Evolutionary conservation across 1,140 invertebrate species (phyloP).

Genomic region (Whitmania pigra): DNA sequence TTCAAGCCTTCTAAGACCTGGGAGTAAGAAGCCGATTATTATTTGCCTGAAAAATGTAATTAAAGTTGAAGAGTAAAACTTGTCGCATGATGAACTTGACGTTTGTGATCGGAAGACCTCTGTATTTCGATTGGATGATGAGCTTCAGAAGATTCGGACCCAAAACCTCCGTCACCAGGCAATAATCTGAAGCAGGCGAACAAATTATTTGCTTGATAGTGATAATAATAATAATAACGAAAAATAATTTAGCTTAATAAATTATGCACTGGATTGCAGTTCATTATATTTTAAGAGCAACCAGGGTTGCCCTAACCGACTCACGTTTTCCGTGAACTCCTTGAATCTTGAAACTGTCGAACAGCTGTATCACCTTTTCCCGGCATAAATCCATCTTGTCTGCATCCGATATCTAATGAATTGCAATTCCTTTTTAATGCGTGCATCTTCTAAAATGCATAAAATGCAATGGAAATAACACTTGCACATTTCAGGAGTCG

Average conservation of each 20-base stretch:
- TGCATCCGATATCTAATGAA: conserved; percentile 58
- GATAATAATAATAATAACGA: too few relatives aligned
- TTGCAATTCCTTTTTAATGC: too few relatives aligned
- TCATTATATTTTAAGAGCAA: background rate
- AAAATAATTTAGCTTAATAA: background rate
- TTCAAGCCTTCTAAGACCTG: conserved; percentile 79
- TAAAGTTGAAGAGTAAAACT: conserved; percentile 45
- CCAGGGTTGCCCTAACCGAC: conserved; percentile 37
- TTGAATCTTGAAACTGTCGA: conserved; percentile 94
- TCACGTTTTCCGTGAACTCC: conserved; percentile 80
- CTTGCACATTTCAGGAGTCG: conserved; percentile 73
- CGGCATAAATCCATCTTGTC: conserved; percentile 76
- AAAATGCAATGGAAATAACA: conserved; percentile 6
- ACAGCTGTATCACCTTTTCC: conserved; percentile 86
- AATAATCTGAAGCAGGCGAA: conserved; percentile 51
- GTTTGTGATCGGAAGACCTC: conserved; percentile 83
- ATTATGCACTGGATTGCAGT: conserved; percentile 12
- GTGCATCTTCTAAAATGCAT: background rate
- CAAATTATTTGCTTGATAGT: background rate
- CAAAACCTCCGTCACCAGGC: conserved; percentile 97
- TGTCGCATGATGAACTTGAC: conserved; percentile 88
- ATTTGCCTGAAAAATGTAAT: background rate
- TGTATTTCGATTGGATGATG: conserved; percentile 92
- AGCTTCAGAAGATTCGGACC: conserved; percentile 93
- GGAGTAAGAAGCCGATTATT: conserved; percentile 26